These are phyloP conservation scores for Microplitis demolitor DNA, from an alignment of 1,140 invertebrate genomes.

Conservation along the genomic window DNA sequence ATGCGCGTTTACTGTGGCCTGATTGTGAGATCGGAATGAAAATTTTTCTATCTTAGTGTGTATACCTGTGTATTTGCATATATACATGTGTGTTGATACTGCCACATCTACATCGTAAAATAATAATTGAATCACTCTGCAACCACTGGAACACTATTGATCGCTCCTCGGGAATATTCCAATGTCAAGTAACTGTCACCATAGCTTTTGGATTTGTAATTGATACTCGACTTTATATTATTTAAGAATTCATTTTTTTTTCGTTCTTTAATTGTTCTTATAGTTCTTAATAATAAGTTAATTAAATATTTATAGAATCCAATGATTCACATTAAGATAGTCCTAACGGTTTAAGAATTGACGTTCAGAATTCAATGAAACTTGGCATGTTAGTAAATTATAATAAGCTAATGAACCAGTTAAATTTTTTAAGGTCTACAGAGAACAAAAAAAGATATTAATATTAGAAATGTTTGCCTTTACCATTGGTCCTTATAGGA, in stretches of 20 bases:
- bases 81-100: constrained; percentile 13
- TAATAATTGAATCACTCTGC: constrained; percentile 20
- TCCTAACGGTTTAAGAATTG: too few species aligned
- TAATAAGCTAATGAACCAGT: too few species aligned
- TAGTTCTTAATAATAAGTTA: too few species aligned
- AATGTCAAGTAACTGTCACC: neutral
- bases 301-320: too few species aligned
- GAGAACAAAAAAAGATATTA: too few species aligned
- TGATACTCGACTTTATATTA: neutral
- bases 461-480: too few species aligned
- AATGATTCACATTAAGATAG: too few species aligned
- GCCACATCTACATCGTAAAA: constrained; percentile 2
- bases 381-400: too few species aligned
- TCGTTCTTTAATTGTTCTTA: neutral
- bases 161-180: constrained; percentile 7
- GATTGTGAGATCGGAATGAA: constrained; percentile 20
- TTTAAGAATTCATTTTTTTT: neutral
- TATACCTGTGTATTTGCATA: neutral
- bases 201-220: neutral
- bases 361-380: too few species aligned
- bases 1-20: constrained; percentile 10
- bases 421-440: too few species aligned
- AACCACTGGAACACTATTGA: constrained; percentile 20
- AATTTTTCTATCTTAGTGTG: neutral
- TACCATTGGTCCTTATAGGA: too few species aligned